phyloP scores from a whole-genome alignment of 2,113 vertebrate species.

The Oplegnathus fasciatus region DNA sequence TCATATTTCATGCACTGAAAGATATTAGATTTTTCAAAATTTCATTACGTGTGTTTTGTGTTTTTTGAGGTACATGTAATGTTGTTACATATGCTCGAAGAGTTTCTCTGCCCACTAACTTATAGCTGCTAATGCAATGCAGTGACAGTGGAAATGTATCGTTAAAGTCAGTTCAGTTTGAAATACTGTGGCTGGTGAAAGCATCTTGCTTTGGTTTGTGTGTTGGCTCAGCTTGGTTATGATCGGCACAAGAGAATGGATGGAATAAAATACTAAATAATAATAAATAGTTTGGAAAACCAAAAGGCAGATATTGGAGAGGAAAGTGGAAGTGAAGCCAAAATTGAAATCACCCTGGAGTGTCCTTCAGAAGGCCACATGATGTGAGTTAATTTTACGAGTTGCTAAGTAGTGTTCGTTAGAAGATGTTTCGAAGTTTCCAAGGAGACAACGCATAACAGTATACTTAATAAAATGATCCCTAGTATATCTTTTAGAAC shows the following conservation, averaged over 20 bases:
- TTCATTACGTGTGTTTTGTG: not conserved
- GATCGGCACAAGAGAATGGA: not conserved
- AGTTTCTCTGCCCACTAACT: not conserved
- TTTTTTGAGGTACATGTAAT: not conserved
- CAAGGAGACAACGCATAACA: constrained; percentile 25
- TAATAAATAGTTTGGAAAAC: too few species aligned
- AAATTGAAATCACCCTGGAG: not conserved
- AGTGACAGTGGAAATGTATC: not conserved
- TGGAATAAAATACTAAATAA: too few species aligned
- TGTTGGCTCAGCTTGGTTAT: not conserved
- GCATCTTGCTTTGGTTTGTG: constrained; percentile 27
- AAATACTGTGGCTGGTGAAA: not conserved
- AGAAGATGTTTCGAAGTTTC: constrained; percentile 13
- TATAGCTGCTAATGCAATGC: not conserved
- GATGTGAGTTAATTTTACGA: constrained; percentile 37
- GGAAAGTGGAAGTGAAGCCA: not conserved
- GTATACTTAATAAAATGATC: not conserved
- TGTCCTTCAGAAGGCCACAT: constrained; percentile 6
- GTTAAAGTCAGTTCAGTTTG: not conserved
- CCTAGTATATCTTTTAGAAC: not conserved
- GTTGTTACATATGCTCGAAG: not conserved
- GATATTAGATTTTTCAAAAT: not conserved
- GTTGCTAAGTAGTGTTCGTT: constrained; percentile 9
- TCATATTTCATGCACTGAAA: not conserved
- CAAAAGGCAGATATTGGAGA: constrained; percentile 4